These are phyloP conservation scores for Epinotia bilunana DNA, from an alignment of 2,888 invertebrate species.

Conservation along the genomic window DNA sequence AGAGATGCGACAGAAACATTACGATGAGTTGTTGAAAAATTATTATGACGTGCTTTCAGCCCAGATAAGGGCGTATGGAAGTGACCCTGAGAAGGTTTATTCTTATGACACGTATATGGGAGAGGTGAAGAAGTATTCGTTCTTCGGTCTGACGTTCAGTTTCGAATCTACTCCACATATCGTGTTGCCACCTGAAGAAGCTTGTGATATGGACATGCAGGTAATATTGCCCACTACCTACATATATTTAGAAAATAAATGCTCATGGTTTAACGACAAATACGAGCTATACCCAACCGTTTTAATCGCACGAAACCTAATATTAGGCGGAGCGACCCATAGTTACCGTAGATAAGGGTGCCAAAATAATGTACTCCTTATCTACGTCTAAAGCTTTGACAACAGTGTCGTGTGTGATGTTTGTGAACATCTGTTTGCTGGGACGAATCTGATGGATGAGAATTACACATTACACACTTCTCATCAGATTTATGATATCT, in stretches of 20 bases:
- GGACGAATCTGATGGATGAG: neutral
- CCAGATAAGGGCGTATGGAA: constrained; percentile 85
- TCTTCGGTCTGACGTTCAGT: constrained; percentile 84
- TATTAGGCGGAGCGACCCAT: too few species aligned
- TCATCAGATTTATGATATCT: too few species aligned
- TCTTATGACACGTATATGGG: constrained; percentile 77
- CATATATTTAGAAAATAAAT: too few species aligned
- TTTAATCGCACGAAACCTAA: too few species aligned
- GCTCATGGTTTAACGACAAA: too few species aligned
- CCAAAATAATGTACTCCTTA: too few species aligned
- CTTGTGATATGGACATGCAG: constrained; percentile 84
- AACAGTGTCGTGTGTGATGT: neutral
- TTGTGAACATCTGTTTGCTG: neutral
- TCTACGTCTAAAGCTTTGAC: too few species aligned
- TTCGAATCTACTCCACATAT: constrained; percentile 85
- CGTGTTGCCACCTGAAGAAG: constrained; percentile 83
- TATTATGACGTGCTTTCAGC: constrained; percentile 85
- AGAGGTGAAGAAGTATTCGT: constrained; percentile 83
- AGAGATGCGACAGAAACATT: constrained; percentile 82
- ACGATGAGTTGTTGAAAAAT: constrained; percentile 83
- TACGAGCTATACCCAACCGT: too few species aligned
- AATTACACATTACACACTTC: too few species aligned
- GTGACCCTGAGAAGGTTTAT: constrained; percentile 83
- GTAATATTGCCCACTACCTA: constrained; percentile 54
- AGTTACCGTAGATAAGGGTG: too few species aligned